Evolutionary conservation across 2,797 vertebrate genomes (phyloP).

Genomic region (Hippocampus kuda): DNA sequence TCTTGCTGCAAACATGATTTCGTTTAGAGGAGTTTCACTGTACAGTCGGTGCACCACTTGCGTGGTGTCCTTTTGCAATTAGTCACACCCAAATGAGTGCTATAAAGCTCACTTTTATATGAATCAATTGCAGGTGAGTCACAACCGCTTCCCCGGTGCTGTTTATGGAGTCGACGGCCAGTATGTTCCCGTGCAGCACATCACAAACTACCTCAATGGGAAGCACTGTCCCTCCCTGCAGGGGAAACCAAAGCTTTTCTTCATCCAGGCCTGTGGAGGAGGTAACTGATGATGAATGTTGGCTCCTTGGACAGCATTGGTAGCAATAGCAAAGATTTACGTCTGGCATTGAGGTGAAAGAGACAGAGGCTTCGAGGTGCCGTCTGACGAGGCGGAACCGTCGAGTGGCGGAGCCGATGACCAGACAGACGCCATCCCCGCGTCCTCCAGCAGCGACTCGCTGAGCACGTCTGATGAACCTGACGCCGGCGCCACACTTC

Average conservation of each 20-base stretch:
- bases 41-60: not conserved
- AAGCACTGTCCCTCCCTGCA: conserved; percentile 75
- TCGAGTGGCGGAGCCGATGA: conserved; percentile 39
- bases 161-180: conserved; percentile 81
- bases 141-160: conserved; percentile 83
- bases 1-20: too few relatives aligned
- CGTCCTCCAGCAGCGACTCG: conserved; percentile 66
- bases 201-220: conserved; percentile 84
- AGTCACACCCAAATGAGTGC: not conserved
- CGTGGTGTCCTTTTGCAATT: not conserved
- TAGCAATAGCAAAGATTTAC: not conserved
- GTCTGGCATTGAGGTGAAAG: conserved; percentile 62
- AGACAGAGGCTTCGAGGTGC: conserved; percentile 77
- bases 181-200: conserved; percentile 70
- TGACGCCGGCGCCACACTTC: conserved; percentile 74
- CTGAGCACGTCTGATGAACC: conserved; percentile 61
- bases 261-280: conserved; percentile 96
- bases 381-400: conserved; percentile 42
- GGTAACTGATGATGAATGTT: conserved; percentile 57
- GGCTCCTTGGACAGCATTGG: not conserved
- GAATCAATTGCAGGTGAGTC: conserved; percentile 66
- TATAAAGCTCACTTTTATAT: not conserved
- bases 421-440: conserved; percentile 70
- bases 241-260: conserved; percentile 94
- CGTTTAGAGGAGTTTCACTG: not conserved